A percentile compares a stretch with the other conserved stretches of the same genome.
Evolutionary conservation across 2,797 vertebrate species (phyloP).

Genomic region (Chloroceryle amazona): DNA sequence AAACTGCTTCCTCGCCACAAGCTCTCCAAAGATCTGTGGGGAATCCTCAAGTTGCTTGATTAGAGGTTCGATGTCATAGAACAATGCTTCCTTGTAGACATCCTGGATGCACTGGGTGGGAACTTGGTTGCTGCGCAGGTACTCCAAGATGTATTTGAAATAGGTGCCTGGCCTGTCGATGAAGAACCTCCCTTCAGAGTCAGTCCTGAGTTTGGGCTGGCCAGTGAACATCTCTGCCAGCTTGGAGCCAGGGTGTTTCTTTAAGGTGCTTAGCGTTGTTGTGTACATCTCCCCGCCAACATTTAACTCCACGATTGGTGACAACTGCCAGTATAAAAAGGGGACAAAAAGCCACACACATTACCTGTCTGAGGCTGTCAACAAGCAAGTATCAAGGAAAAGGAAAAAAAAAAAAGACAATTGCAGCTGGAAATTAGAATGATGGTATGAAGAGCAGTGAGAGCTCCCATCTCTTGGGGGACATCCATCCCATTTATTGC

Average conservation of each 20-base stretch:
- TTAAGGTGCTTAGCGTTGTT: constrained; percentile 86
- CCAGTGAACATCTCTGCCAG: constrained; percentile 87
- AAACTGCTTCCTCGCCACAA: constrained; percentile 91
- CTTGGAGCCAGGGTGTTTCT: constrained; percentile 86
- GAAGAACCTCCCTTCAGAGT: constrained; percentile 87
- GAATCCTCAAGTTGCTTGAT: constrained; percentile 90
- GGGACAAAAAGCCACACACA: accelerated
- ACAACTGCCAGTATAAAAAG: constrained; percentile 38
- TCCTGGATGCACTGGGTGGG: constrained; percentile 85
- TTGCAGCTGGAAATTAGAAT: neutral
- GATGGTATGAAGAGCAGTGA: accelerated
- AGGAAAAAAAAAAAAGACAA: neutral
- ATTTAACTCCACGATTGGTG: constrained; percentile 87
- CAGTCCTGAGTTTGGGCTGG: constrained; percentile 72
- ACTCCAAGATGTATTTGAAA: constrained; percentile 90
- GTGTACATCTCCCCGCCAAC: constrained; percentile 90
- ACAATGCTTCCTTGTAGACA: constrained; percentile 89
- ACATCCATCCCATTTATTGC: neutral
- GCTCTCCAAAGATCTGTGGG: constrained; percentile 90
- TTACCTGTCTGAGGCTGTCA: neutral
- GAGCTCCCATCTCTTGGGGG: neutral
- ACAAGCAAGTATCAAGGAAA: neutral
- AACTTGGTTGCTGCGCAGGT: constrained; percentile 86
- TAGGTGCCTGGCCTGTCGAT: constrained; percentile 89
- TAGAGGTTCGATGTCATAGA: constrained; percentile 88